A percentile compares a stretch with the other conserved stretches of the same genome.
Evolutionary conservation across 2,797 vertebrate species (phyloP).

Genomic region (Syngnathus rostellatus): DNA sequence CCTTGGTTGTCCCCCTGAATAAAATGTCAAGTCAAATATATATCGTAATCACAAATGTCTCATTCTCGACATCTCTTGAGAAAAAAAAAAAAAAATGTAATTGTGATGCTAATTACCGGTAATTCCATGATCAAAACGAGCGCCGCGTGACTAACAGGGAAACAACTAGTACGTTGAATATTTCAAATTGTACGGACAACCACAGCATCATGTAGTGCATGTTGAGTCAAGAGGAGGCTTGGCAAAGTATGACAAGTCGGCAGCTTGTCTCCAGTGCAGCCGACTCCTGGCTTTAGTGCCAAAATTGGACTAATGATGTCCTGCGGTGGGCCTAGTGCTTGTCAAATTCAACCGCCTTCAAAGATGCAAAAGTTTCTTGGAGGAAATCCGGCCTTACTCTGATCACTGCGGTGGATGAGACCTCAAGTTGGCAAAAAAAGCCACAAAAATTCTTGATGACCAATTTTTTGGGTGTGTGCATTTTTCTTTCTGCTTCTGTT

Average conservation of each 20-base stretch:
- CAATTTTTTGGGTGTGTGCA: background rate
- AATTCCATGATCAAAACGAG: background rate
- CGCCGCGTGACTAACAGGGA: background rate
- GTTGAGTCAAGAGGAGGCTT: conserved; percentile 6
- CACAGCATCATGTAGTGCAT: background rate
- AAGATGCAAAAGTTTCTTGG: conserved; percentile 32
- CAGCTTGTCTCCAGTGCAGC: conserved; percentile 13
- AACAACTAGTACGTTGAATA: background rate
- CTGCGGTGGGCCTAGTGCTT: conserved; percentile 25
- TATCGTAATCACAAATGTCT: too few relatives aligned
- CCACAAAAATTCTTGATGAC: conserved; percentile 16
- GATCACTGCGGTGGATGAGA: conserved; percentile 29
- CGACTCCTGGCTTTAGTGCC: conserved; percentile 27
- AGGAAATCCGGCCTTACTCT: conserved; percentile 24
- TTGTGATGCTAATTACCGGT: too few relatives aligned
- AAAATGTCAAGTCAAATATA: too few relatives aligned
- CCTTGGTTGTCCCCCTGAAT: too few relatives aligned
- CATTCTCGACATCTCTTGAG: too few relatives aligned
- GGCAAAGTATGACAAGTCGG: conserved; percentile 1
- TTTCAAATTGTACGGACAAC: background rate
- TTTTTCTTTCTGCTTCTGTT: conserved; percentile 12
- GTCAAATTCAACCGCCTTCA: conserved; percentile 38
- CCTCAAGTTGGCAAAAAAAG: conserved; percentile 12
- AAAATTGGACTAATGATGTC: conserved; percentile 47
- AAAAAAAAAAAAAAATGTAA: too few relatives aligned